phyloP scores from a whole-genome alignment of 2,888 invertebrate species.

The Callinectes sapidus region DNA sequence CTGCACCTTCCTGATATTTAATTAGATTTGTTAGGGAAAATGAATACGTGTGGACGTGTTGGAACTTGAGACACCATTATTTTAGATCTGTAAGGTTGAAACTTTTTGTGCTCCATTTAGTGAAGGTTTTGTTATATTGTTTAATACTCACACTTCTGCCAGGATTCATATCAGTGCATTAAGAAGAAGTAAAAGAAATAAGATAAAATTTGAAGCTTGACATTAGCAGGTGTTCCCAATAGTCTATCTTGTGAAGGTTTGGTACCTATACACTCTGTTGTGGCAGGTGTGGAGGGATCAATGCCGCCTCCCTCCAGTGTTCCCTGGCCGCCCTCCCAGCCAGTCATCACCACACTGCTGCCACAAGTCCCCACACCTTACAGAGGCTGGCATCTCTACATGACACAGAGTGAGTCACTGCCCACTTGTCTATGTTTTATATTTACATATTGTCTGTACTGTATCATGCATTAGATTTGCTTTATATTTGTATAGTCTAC shows the following conservation, averaged over 20 bases:
- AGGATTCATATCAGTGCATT: too few species aligned
- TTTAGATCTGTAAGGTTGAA: not conserved
- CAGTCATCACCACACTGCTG: slow-evolving; percentile 61
- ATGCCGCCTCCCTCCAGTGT: slow-evolving; percentile 34
- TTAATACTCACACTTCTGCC: not conserved
- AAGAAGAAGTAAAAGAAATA: too few species aligned
- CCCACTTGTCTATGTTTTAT: not conserved
- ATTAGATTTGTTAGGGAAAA: too few species aligned
- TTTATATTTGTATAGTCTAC: not conserved
- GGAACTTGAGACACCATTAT: not conserved
- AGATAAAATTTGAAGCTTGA: too few species aligned
- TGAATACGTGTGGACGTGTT: not conserved
- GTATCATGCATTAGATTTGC: not conserved
- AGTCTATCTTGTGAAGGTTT: not conserved
- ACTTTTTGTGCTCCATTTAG: not conserved
- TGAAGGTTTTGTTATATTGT: not conserved
- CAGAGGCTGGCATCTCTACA: slow-evolving; percentile 69
- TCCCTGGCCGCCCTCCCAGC: slow-evolving; percentile 44
- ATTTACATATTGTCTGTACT: not conserved
- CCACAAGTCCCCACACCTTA: slow-evolving; percentile 67
- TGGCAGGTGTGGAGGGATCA: not conserved
- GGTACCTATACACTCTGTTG: not conserved
- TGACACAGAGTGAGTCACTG: slow-evolving; percentile 61
- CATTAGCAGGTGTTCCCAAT: too few species aligned
- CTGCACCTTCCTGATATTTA: not conserved